A percentile compares a stretch with the other conserved stretches of the same genome.
phyloP scores from a whole-genome alignment of 2,888 invertebrate species.

The Phragmatobia fuliginosa region DNA sequence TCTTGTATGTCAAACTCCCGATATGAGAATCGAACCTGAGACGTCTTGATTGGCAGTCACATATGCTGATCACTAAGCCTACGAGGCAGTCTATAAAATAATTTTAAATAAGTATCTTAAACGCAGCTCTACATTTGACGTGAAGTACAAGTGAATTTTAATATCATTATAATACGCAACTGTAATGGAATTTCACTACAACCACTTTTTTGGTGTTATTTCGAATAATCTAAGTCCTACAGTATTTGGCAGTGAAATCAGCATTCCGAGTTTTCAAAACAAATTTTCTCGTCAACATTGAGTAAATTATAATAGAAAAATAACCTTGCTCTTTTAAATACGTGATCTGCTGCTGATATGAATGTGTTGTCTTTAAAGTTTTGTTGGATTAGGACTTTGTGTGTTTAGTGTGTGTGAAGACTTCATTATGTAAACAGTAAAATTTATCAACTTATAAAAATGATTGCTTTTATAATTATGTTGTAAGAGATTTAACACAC shows the following conservation, averaged over 20 bases:
- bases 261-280: neutral
- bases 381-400: neutral
- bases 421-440: no score
- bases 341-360: neutral
- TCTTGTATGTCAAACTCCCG: no score
- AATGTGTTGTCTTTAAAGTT: neutral
- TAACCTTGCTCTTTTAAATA: neutral
- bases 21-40: no score
- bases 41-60: no score
- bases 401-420: neutral
- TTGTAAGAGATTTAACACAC: no score
- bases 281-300: neutral
- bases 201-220: neutral
- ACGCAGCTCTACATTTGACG: no score
- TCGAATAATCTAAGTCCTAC: neutral
- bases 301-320: neutral
- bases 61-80: no score
- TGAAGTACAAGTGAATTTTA: no score
- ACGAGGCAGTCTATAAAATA: no score
- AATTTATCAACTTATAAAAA: no score
- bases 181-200: neutral
- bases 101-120: no score
- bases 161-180: neutral
- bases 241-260: neutral
- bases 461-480: no score